phyloP scores from a whole-genome alignment of 1,140 invertebrate species.

The Hermatobates lingyangjiaoensis region DNA sequence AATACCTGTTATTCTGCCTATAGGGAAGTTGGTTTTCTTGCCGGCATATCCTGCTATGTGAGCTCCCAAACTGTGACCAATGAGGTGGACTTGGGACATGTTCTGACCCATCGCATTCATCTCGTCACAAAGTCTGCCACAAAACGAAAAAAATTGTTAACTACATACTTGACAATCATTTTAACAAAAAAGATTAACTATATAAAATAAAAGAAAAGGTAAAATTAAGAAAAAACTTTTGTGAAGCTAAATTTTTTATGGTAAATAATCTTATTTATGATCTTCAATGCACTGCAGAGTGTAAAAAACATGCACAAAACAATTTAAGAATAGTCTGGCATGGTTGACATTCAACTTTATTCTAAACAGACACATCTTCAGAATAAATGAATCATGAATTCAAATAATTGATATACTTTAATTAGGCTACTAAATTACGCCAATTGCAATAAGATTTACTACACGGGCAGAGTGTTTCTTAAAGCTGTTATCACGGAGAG shows the following conservation, averaged over 20 bases:
- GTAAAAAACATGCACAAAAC: too few relatives aligned
- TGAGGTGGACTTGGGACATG: slow-evolving; percentile 20
- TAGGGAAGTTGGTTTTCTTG: slow-evolving; percentile 20
- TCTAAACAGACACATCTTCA: too few relatives aligned
- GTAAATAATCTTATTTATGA: too few relatives aligned
- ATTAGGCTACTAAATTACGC: neutral
- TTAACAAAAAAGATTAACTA: neutral
- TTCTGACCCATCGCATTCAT: too few relatives aligned
- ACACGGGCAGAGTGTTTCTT: too few relatives aligned
- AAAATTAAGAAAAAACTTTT: neutral
- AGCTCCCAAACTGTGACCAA: slow-evolving; percentile 27
- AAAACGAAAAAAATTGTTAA: slow-evolving; percentile 21
- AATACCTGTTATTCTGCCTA: too few relatives aligned
- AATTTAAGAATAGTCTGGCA: too few relatives aligned
- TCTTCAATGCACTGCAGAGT: too few relatives aligned
- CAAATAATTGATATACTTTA: neutral
- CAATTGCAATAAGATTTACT: neutral
- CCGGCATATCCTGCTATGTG: slow-evolving; percentile 25
- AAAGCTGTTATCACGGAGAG: too few relatives aligned
- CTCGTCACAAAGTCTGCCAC: slow-evolving; percentile 18
- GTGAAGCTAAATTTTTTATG: neutral
- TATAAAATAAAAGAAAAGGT: neutral
- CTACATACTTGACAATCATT: slow-evolving; percentile 2
- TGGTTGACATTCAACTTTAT: too few relatives aligned
- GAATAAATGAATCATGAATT: too few relatives aligned